Evolutionary conservation across 2,797 vertebrate genomes (phyloP).

Genomic region (Geotrypetes seraphini): DNA sequence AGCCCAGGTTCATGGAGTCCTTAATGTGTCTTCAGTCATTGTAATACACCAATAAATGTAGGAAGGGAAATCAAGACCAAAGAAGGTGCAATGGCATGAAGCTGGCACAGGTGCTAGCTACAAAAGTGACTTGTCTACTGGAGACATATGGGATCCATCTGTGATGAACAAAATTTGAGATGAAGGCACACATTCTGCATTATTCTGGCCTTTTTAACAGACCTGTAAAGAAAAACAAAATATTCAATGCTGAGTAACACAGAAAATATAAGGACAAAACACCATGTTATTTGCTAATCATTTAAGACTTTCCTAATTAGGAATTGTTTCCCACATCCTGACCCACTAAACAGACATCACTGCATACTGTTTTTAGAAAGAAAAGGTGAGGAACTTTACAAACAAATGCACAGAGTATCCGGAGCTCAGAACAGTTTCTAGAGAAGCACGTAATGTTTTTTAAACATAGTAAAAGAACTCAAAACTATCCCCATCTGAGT

Average conservation of each 20-base stretch:
- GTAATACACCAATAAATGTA: constrained; percentile 69
- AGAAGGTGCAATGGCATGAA: constrained; percentile 67
- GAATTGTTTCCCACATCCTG: too few species aligned
- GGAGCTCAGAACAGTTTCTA: too few species aligned
- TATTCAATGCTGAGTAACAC: constrained; percentile 23
- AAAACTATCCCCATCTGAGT: too few species aligned
- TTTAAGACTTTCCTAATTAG: too few species aligned
- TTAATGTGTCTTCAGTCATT: constrained; percentile 72
- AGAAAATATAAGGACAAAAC: too few species aligned
- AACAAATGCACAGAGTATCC: too few species aligned
- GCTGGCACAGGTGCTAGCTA: constrained; percentile 64
- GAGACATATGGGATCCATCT: constrained; percentile 76
- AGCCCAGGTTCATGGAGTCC: constrained; percentile 74
- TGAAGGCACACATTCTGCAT: constrained; percentile 98
- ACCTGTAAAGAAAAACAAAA: constrained; percentile 73
- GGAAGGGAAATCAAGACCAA: constrained; percentile 67
- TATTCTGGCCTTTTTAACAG: constrained; percentile 85
- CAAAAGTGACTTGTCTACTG: constrained; percentile 71
- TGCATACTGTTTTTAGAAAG: too few species aligned
- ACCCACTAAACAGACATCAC: too few species aligned
- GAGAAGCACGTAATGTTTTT: too few species aligned
- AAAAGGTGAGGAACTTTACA: too few species aligned
- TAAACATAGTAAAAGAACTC: too few species aligned
- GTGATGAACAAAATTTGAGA: constrained; percentile 91
- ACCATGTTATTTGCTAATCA: constrained; percentile 40